A percentile compares a stretch with the other conserved stretches of the same genome.
Evolutionary conservation across 2,797 vertebrate species (phyloP).

Genomic region (Thunnus albacares): DNA sequence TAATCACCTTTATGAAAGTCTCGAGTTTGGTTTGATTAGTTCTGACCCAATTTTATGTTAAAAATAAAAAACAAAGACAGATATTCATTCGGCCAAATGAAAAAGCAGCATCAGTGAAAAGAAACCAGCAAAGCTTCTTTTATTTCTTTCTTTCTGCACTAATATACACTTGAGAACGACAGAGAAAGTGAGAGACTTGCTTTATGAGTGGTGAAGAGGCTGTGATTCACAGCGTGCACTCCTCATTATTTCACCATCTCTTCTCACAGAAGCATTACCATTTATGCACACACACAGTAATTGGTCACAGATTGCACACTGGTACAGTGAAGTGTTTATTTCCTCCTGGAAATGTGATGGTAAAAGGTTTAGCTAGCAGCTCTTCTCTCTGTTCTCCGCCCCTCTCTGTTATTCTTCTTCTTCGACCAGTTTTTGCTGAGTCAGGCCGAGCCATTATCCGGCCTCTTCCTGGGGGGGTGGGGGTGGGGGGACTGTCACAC

Average conservation of each 20-base stretch:
- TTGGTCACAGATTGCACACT: constrained; percentile 71
- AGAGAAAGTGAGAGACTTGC: constrained; percentile 43
- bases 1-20: constrained; percentile 38
- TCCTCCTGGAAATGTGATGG: constrained; percentile 64
- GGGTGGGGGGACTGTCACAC: background rate
- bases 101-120: constrained; percentile 47
- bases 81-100: constrained; percentile 53
- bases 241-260: constrained; percentile 70
- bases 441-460: constrained; percentile 75
- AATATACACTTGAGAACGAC: constrained; percentile 61
- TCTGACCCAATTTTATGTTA: constrained; percentile 51
- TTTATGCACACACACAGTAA: constrained; percentile 72
- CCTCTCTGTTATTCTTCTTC: constrained; percentile 14
- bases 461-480: constrained; percentile 57
- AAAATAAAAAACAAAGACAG: constrained; percentile 55
- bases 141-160: constrained; percentile 33
- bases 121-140: constrained; percentile 54
- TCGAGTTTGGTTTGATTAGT: constrained; percentile 53
- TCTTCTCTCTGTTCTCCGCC: constrained; percentile 3
- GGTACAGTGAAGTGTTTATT: constrained; percentile 70
- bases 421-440: constrained; percentile 68
- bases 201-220: constrained; percentile 68
- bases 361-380: constrained; percentile 56
- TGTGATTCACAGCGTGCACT: constrained; percentile 67
- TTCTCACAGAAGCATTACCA: constrained; percentile 63